Evolutionary conservation across 1,140 invertebrate genomes (phyloP).

Genomic region (Drosophila subobscura): DNA sequence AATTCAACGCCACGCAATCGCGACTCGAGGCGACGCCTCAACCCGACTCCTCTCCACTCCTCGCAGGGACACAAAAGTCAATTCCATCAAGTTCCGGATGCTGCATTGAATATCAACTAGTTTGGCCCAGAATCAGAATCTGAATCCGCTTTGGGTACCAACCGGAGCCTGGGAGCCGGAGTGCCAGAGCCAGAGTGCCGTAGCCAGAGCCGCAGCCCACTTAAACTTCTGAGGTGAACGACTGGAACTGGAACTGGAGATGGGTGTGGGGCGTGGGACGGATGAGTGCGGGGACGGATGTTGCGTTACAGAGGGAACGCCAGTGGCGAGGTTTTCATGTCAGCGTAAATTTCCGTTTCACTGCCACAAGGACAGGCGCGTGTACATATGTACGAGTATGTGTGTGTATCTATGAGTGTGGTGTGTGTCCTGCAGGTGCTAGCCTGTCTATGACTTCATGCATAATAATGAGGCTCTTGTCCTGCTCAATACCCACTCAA

Average conservation of each 20-base stretch:
- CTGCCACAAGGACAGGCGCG: constrained; percentile 49
- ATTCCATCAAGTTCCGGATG: constrained; percentile 79
- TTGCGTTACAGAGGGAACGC: constrained; percentile 67
- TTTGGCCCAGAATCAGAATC: constrained; percentile 43
- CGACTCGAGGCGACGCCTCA: constrained; percentile 18
- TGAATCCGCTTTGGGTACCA: constrained; percentile 8
- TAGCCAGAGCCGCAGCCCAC: constrained; percentile 49
- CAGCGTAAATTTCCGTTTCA: constrained; percentile 76
- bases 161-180: constrained; percentile 9
- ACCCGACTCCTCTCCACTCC: background rate
- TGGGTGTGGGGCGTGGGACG: background rate
- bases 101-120: constrained; percentile 80
- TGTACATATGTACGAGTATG: background rate
- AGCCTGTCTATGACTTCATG: constrained; percentile 77
- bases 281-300: constrained; percentile 39
- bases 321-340: constrained; percentile 73
- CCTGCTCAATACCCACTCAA: constrained; percentile 40
- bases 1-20: constrained; percentile 68
- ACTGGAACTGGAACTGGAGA: constrained; percentile 16
- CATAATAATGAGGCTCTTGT: constrained; percentile 70
- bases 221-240: constrained; percentile 71
- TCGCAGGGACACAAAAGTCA: constrained; percentile 66
- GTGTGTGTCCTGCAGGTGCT: constrained; percentile 74
- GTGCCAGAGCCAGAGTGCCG: background rate
- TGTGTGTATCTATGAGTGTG: constrained; percentile 23